Evolutionary conservation across 2,797 vertebrate species (phyloP).

Genomic region (Chiroxiphia lanceolata): DNA sequence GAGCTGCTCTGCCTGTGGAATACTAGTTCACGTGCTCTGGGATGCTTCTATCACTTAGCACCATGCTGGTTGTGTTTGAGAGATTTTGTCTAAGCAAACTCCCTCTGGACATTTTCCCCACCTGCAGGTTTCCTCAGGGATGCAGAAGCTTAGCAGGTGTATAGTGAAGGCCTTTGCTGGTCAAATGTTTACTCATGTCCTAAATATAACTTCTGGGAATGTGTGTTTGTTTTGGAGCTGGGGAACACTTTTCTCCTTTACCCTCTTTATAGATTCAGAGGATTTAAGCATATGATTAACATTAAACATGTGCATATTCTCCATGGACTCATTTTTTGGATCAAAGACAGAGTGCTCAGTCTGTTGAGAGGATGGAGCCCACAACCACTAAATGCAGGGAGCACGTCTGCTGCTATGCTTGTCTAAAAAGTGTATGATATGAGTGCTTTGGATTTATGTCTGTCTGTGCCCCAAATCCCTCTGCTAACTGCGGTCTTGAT

Average conservation of each 20-base stretch:
- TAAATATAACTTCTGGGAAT: conserved; percentile 22
- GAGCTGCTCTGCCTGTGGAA: neutral
- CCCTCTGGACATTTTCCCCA: neutral
- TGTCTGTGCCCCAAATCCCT: conserved; percentile 40
- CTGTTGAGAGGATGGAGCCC: conserved; percentile 26
- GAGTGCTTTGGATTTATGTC: conserved; percentile 25
- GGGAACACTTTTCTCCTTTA: conserved; percentile 33
- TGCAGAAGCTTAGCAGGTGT: neutral
- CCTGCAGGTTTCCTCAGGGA: neutral
- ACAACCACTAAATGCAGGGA: neutral
- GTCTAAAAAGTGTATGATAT: neutral
- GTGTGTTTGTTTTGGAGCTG: conserved; percentile 33
- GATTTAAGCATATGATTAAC: conserved; percentile 49
- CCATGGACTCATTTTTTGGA: neutral
- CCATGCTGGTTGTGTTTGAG: neutral
- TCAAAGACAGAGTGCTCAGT: conserved; percentile 37
- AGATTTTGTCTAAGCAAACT: neutral
- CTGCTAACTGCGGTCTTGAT: conserved; percentile 35
- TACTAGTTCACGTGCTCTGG: neutral
- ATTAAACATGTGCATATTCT: conserved; percentile 39
- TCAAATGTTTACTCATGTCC: conserved; percentile 6
- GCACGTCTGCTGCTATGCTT: conserved; percentile 7
- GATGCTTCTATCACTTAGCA: neutral
- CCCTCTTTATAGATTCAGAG: conserved; percentile 30
- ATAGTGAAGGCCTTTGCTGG: neutral